These are phyloP conservation scores for Chromis chromis DNA, from an alignment of 2,797 vertebrate genomes.

Conservation along the genomic window DNA sequence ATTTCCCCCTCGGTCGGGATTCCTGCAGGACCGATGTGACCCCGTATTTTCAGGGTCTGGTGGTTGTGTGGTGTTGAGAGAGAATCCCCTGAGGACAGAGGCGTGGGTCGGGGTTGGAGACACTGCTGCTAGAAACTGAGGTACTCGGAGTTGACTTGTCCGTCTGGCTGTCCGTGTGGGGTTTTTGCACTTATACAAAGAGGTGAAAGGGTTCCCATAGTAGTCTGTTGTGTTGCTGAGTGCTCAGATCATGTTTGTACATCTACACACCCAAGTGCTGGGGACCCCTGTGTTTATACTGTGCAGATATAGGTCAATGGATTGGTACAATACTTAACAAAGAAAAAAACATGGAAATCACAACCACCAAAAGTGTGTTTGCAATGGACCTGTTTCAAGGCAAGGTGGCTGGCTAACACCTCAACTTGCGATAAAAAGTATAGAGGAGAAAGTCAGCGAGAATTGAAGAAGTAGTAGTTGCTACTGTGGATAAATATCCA, in stretches of 20 bases:
- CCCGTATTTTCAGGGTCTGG: conserved; percentile 49
- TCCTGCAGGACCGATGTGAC: conserved; percentile 49
- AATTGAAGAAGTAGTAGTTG: conserved; percentile 52
- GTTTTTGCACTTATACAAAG: conserved; percentile 67
- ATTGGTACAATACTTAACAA: conserved; percentile 42
- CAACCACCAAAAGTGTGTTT: conserved; percentile 68
- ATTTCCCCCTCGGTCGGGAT: conserved; percentile 37
- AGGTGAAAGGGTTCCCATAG: conserved; percentile 60
- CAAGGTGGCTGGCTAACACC: conserved; percentile 75
- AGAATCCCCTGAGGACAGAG: conserved; percentile 79
- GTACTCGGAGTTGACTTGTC: conserved; percentile 78
- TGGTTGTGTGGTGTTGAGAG: conserved; percentile 45
- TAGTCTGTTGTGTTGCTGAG: conserved; percentile 47
- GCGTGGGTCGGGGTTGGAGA: conserved; percentile 63
- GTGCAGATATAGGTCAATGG: conserved; percentile 49
- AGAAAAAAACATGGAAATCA: conserved; percentile 50
- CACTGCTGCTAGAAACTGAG: conserved; percentile 79
- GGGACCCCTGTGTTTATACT: conserved; percentile 58
- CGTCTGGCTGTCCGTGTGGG: conserved; percentile 58
- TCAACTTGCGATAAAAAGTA: conserved; percentile 58
- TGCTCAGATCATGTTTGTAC: conserved; percentile 52
- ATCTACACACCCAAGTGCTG: conserved; percentile 45
- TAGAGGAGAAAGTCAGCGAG: conserved; percentile 57
- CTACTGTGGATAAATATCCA: conserved; percentile 66
- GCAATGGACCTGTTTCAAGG: conserved; percentile 74